A percentile compares a stretch with the other conserved stretches of the same genome.
Evolutionary conservation across 2,113 vertebrate species (phyloP).

Genomic region (Gnathonemus longibarbis): DNA sequence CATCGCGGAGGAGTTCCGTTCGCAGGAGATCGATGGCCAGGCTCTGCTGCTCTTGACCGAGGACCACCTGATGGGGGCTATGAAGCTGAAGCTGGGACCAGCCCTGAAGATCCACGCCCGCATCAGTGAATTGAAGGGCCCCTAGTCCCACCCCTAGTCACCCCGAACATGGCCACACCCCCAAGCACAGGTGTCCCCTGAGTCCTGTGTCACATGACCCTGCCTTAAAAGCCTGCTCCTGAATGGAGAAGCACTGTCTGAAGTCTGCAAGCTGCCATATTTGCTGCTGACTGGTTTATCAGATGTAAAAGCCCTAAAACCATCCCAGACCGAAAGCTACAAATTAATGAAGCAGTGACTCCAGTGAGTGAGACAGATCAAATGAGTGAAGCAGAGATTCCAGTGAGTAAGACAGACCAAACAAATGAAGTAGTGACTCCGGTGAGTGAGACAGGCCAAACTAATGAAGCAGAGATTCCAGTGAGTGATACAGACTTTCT

Average conservation of each 20-base stretch:
- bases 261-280: background rate
- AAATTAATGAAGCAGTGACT: background rate
- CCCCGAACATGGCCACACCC: background rate
- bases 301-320: background rate
- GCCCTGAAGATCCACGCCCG: conserved; percentile 96
- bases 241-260: background rate
- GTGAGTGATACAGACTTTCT: background rate
- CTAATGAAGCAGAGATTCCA: background rate
- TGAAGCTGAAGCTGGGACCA: conserved; percentile 97
- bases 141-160: conserved; percentile 62
- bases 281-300: background rate
- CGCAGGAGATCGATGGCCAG: conserved; percentile 96
- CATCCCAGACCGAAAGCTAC: background rate
- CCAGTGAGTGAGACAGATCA: background rate
- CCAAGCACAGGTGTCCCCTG: background rate
- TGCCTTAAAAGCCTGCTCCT: background rate
- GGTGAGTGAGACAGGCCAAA: no score
- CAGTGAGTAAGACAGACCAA: background rate
- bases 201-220: background rate
- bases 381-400: background rate
- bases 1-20: conserved; percentile 88
- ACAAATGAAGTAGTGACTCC: background rate
- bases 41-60: conserved; percentile 93
- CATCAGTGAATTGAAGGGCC: conserved; percentile 89
- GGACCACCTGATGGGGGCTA: conserved; percentile 96